Evolutionary conservation across 2,113 vertebrate species (phyloP).

Genomic region (Fukomys damarensis): DNA sequence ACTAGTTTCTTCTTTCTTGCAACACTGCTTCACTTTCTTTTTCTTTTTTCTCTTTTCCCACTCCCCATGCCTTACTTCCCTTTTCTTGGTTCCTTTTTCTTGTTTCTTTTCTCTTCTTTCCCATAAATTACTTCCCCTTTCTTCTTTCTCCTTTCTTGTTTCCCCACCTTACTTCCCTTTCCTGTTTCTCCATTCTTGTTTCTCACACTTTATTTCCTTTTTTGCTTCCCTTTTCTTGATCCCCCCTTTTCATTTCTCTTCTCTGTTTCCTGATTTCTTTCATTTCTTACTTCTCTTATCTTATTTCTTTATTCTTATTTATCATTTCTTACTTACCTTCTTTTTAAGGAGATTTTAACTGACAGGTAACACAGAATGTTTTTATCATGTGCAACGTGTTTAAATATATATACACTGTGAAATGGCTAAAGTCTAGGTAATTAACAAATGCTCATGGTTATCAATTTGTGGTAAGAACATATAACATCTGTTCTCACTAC

Average conservation of each 20-base stretch:
- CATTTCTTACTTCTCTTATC: background rate
- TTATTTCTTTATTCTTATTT: background rate
- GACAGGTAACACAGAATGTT: background rate
- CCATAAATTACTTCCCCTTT: background rate
- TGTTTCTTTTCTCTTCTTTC: background rate
- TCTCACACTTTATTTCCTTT: background rate
- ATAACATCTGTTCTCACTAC: background rate
- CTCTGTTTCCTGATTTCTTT: background rate
- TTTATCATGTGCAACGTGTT: background rate
- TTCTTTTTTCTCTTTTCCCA: background rate
- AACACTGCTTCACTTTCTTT: background rate
- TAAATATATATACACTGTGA: background rate
- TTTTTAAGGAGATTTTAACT: background rate
- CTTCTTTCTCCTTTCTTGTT: background rate
- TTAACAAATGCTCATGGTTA: background rate
- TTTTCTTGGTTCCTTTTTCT: background rate
- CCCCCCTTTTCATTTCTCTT: background rate
- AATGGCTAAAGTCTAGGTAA: background rate
- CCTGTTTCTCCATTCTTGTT: background rate
- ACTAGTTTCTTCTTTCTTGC: background rate
- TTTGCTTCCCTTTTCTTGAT: background rate
- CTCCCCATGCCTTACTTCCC: background rate
- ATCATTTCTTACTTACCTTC: background rate
- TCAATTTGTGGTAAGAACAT: background rate
- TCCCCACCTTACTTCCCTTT: background rate